Percentiles rank a stretch among this genome's conserved stretches.
Conservation (phyloP, 2,797 vertebrate species). For the Sebastes reedi region DNA sequence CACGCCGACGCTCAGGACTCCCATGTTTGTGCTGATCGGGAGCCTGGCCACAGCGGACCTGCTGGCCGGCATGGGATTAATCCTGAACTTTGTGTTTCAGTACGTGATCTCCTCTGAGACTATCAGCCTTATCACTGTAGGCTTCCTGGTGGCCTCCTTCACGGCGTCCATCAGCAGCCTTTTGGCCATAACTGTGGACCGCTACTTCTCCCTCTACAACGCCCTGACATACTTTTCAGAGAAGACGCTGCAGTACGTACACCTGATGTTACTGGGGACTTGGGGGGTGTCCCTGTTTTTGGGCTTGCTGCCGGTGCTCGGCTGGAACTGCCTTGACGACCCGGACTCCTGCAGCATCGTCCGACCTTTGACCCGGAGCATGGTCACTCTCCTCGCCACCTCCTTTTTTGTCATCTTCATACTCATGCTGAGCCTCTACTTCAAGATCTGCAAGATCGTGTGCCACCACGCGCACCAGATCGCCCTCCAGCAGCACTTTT, state of each 20-base stretch:
- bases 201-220: conserved; percentile 96
- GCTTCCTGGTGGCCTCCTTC: conserved; percentile 97
- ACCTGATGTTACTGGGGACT: conserved; percentile 90
- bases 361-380: conserved; percentile 91
- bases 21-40: conserved; percentile 97
- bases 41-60: conserved; percentile 97
- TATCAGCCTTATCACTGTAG: conserved; percentile 93
- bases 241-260: conserved; percentile 91
- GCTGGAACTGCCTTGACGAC: conserved; percentile 96
- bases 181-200: conserved; percentile 96
- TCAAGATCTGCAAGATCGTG: conserved; percentile 97
- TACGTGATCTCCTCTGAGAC: conserved; percentile 95
- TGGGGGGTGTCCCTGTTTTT: conserved; percentile 94
- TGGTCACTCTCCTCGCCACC: conserved; percentile 90
- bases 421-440: conserved; percentile 96
- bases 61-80: conserved; percentile 94
- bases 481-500: conserved; percentile 97
- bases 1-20: conserved; percentile 92
- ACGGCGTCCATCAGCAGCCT: conserved; percentile 96
- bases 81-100: conserved; percentile 97
- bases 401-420: conserved; percentile 93
- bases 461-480: conserved; percentile 98
- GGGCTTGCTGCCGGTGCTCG: conserved; percentile 92
- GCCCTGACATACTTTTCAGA: conserved; percentile 97
- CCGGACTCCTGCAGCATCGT: conserved; percentile 91